These are phyloP conservation scores for Theocolax elegans DNA, from an alignment of 1,140 invertebrate species.

Conservation along the genomic window DNA sequence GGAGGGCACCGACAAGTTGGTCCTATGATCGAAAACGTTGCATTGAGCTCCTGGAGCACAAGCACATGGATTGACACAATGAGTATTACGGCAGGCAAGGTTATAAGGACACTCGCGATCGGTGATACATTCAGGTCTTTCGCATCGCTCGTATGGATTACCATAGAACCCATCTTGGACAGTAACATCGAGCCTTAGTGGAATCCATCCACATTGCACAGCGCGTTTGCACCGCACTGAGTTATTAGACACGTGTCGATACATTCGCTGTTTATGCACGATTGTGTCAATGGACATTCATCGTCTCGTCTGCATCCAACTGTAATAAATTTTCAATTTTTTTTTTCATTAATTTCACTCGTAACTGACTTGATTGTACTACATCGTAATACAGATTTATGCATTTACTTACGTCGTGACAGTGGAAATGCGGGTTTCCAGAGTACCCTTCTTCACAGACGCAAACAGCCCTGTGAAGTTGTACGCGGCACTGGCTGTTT, in stretches of 20 bases:
- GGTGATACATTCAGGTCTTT: slow-evolving; percentile 79
- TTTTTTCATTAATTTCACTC: too few relatives aligned
- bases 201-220: slow-evolving; percentile 76
- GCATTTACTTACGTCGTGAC: slow-evolving; percentile 72
- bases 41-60: slow-evolving; percentile 79
- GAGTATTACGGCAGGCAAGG: slow-evolving; percentile 79
- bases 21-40: slow-evolving; percentile 79
- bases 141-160: slow-evolving; percentile 80
- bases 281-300: slow-evolving; percentile 83
- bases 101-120: slow-evolving; percentile 81
- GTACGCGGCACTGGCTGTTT: slow-evolving; percentile 84
- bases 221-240: slow-evolving; percentile 84
- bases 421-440: slow-evolving; percentile 85
- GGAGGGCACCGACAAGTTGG: slow-evolving; percentile 85
- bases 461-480: slow-evolving; percentile 85
- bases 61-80: slow-evolving; percentile 84
- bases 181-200: slow-evolving; percentile 84
- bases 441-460: slow-evolving; percentile 85
- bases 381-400: too few relatives aligned
- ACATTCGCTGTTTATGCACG: slow-evolving; percentile 87
- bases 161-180: slow-evolving; percentile 79
- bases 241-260: slow-evolving; percentile 82
- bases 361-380: too few relatives aligned
- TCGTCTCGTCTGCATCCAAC: slow-evolving; percentile 87
- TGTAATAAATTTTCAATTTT: slow-evolving; percentile 58